phyloP scores from a whole-genome alignment of 2,113 vertebrate genomes.

The Jaculus jaculus region DNA sequence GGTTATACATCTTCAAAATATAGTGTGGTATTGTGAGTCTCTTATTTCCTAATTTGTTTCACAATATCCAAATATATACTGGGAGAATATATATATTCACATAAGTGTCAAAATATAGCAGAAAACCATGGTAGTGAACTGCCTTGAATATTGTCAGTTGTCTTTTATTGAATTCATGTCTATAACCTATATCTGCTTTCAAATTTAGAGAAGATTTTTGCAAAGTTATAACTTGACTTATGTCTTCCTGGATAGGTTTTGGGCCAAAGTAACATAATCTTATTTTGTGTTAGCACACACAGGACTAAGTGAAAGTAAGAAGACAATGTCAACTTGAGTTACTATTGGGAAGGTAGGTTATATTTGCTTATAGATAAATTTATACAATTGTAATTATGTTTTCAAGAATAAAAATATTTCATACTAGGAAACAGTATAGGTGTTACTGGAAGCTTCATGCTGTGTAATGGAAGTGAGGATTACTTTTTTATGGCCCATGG shows the following conservation, averaged over 20 bases:
- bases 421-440: constrained; percentile 47
- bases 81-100: neutral
- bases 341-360: neutral
- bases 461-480: constrained; percentile 70
- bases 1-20: neutral
- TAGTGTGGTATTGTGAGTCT: neutral
- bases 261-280: neutral
- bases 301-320: neutral
- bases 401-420: constrained; percentile 56
- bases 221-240: neutral
- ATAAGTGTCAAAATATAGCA: neutral
- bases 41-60: neutral
- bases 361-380: constrained; percentile 38
- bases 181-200: neutral
- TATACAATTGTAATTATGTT: constrained; percentile 36
- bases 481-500: constrained; percentile 55
- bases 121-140: neutral
- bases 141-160: neutral
- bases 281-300: neutral
- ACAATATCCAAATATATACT: neutral
- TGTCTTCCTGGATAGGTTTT: neutral
- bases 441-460: constrained; percentile 53
- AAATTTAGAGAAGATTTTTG: neutral
- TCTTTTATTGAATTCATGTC: neutral
- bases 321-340: neutral